Conservation (phyloP, 2,113 vertebrate genomes). For the Anser cygnoides region DNA sequence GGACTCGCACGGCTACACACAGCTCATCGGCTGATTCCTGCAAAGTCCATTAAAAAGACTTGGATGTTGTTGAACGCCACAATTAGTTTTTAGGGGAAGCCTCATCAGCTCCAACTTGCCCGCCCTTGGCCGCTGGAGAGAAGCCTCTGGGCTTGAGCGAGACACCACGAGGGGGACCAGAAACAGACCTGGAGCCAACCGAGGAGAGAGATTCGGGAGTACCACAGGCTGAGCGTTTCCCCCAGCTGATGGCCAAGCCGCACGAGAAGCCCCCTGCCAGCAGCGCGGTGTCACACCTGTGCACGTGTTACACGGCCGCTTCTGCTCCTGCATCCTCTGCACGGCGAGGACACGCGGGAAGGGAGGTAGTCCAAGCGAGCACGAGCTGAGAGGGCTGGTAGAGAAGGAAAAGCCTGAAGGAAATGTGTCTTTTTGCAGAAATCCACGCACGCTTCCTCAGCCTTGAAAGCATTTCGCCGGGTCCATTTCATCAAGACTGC, state of each 20-base stretch:
- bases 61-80: not conserved
- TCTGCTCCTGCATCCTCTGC: rapidly evolving
- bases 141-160: not conserved
- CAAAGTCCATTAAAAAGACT: not conserved
- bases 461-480: not conserved
- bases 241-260: not conserved
- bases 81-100: not conserved
- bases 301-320: rapidly evolving
- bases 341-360: rapidly evolving
- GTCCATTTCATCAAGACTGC: not conserved
- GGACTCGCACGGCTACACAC: not conserved
- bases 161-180: not conserved
- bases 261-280: rapidly evolving
- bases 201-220: not conserved
- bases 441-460: not conserved
- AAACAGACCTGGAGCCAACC: not conserved
- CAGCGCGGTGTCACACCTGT: rapidly evolving
- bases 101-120: not conserved
- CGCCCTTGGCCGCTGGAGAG: not conserved
- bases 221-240: not conserved
- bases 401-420: not conserved
- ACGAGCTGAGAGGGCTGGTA: not conserved
- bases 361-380: not conserved
- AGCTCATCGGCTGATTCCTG: not conserved
- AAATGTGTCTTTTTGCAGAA: not conserved